Base-by-base conservation (phyloP, 37 sponge, comb jelly and placozoan genomes). In the Axinella damicornis region DNA sequence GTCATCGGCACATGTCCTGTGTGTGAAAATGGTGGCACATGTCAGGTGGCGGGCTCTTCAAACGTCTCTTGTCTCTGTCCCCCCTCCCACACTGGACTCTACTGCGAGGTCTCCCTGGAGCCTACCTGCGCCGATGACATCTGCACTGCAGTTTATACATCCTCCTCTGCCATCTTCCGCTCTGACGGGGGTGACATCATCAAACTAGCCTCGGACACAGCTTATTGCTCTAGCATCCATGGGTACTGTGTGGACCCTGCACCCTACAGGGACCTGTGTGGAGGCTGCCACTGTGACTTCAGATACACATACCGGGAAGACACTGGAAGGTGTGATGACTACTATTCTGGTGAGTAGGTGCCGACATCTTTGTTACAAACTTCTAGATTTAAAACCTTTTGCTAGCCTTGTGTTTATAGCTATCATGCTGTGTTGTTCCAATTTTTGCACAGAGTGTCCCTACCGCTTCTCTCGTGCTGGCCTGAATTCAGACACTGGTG, bases 21-120 rank as follows among this genome's bases (percentile, higher is more conserved):
- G 0, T 85, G 86, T 77, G 66, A 77, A 17, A 85, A 78, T 69
- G 86, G 78, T 20, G 86, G 79, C 38, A 41, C 40, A 39, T 85
- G 85, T 67, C 24, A 33, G 22, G 57, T 37, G 25, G 38, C 25
- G n/a, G 25, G 19, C 12, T 27, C 36, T 32, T 54, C 20, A 21
- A 24, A 5, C 2, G 37, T 34, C 57, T n/a, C 17, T 17, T 86
- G 80, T 34, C 15, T 38, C 31, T 86, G 87, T 38, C n/a, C 73
- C 5, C 73, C 76, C 21, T 32, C 55, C 14, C 64, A 71, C 66
- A 79, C 69, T 34, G 79, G 78, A 68, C 34, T 18, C 39, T 53
- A 77, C 57, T 78, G 79, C 53, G 17, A 65, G 13, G 17, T 34
- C 64, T 24, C 34, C 6, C 33, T 59, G 17, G 41, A 40, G 68